A percentile compares a stretch with the other conserved stretches of the same genome.
Conservation (phyloP, 2,888 invertebrate species). For the Cinara cedri region DNA sequence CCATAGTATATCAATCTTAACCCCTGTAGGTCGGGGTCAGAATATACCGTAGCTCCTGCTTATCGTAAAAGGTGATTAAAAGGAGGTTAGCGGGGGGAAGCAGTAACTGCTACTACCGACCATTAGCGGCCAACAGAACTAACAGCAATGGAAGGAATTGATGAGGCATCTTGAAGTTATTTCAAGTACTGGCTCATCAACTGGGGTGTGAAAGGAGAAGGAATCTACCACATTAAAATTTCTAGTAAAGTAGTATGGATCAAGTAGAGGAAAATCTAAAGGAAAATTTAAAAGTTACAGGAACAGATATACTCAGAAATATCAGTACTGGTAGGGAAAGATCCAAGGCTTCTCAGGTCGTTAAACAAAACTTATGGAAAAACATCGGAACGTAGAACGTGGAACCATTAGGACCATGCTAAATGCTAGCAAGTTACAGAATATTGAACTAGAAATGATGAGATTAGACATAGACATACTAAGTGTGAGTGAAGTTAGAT, state of each 20-base stretch:
- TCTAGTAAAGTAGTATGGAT: background rate
- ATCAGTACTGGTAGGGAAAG: background rate
- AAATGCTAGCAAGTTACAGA: no score
- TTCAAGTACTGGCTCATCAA: slow-evolving; percentile 6
- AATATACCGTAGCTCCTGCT: background rate
- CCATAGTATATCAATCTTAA: no score
- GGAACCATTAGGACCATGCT: no score
- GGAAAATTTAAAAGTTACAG: background rate
- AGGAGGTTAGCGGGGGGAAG: background rate
- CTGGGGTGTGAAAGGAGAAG: slow-evolving; percentile 11
- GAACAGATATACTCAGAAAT: background rate
- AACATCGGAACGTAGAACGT: background rate
- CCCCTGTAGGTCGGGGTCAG: background rate
- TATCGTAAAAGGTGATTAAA: background rate
- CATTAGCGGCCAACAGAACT: slow-evolving; percentile 10
- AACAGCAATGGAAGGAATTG: slow-evolving; percentile 19
- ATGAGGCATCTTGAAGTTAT: background rate
- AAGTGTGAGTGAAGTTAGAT: no score
- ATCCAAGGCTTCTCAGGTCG: background rate
- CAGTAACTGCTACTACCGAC: background rate
- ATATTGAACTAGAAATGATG: no score
- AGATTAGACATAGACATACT: no score
- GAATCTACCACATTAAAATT: background rate
- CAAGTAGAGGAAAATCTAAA: background rate
- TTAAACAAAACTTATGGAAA: background rate